phyloP scores from a whole-genome alignment of 2,888 invertebrate genomes.

The Gymnocheta viridis region DNA sequence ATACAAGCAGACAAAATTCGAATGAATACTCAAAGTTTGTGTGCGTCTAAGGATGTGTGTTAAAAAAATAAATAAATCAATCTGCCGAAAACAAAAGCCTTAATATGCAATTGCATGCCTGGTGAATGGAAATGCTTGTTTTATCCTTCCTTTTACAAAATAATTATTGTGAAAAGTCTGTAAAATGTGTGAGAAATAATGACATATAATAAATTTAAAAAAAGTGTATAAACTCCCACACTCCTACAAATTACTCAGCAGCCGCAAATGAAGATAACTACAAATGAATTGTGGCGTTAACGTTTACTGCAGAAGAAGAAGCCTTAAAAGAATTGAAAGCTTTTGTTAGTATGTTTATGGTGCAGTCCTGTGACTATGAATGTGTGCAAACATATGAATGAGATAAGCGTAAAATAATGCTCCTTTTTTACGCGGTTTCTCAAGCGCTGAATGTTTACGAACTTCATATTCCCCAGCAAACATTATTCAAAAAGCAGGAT shows the following conservation, averaged over 20 bases:
- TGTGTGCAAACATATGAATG: not conserved
- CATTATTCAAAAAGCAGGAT: not conserved
- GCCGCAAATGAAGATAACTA: not conserved
- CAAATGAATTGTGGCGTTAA: conserved; percentile 25
- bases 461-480: not conserved
- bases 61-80: conserved; percentile 33
- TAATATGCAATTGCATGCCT: not conserved
- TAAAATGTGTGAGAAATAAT: conserved; percentile 38
- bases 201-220: conserved; percentile 42
- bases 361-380: not conserved
- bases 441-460: not conserved
- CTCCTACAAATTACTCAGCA: not conserved
- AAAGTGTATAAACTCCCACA: conserved; percentile 1
- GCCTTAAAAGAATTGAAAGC: conserved; percentile 3
- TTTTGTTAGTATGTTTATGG: not conserved
- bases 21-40: not conserved
- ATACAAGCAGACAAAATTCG: not conserved
- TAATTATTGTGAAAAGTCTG: conserved; percentile 7
- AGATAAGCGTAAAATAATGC: conserved; percentile 16
- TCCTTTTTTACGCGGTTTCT: conserved; percentile 19
- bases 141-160: conserved; percentile 13
- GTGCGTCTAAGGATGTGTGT: not conserved
- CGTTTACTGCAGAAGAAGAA: conserved; percentile 6
- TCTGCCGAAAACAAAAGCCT: conserved; percentile 35
- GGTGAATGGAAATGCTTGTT: not conserved